These are phyloP conservation scores for Cantharis nigra DNA, from an alignment of 2,888 invertebrate genomes.

Conservation along the genomic window DNA sequence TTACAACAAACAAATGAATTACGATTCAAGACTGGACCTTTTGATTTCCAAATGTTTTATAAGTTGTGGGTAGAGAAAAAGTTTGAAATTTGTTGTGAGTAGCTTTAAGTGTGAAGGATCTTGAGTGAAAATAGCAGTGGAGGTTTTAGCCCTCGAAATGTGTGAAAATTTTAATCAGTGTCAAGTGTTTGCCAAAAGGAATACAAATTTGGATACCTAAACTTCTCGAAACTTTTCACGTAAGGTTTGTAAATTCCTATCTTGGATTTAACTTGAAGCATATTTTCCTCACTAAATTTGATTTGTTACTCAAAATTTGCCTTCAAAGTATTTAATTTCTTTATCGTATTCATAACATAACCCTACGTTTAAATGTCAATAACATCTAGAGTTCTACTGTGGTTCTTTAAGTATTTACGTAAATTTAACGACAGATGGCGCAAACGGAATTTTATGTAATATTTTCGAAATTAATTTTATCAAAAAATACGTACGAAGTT, in stretches of 20 bases:
- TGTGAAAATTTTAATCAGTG: not conserved
- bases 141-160: not conserved
- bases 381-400: not conserved
- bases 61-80: not conserved
- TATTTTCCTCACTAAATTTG: no score
- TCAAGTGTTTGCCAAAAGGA: not conserved
- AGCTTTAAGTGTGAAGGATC: not conserved
- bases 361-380: not conserved
- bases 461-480: not conserved
- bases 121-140: not conserved
- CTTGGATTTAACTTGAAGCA: not conserved
- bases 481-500: not conserved
- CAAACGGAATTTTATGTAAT: not conserved
- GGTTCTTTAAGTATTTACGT: fast-evolving
- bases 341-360: not conserved
- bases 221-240: not conserved
- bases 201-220: not conserved
- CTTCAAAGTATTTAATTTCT: not conserved
- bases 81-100: not conserved
- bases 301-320: not conserved
- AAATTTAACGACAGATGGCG: not conserved
- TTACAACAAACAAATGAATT: no score
- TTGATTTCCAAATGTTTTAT: no score
- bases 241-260: not conserved
- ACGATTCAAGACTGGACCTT: no score